Evolutionary conservation across 1,140 invertebrate genomes (phyloP).

Genomic region (Elymnias hypermnestra): DNA sequence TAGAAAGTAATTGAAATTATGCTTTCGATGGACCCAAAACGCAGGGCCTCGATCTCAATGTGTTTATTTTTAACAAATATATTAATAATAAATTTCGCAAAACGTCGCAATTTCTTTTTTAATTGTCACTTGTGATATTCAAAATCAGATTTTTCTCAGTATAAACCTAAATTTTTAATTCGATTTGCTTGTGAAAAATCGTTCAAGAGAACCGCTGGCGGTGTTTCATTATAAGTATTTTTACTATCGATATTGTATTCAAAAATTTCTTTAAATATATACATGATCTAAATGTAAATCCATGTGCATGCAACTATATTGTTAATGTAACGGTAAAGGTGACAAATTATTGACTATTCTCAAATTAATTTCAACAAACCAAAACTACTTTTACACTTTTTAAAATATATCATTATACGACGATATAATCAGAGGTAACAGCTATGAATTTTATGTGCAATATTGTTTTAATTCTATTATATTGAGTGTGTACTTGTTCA

Average conservation of each 20-base stretch:
- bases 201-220: conserved; percentile 45
- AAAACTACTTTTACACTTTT: neutral
- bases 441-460: too few species aligned
- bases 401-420: too few species aligned
- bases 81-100: conserved; percentile 31
- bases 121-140: conserved; percentile 31
- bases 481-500: too few species aligned
- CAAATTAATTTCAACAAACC: neutral
- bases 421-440: too few species aligned
- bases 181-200: too few species aligned
- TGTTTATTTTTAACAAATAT: conserved; percentile 37
- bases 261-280: conserved; percentile 7
- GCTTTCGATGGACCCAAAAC: conserved; percentile 48
- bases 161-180: too few species aligned
- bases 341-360: neutral
- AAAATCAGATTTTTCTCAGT: conserved; percentile 11
- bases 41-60: conserved; percentile 65
- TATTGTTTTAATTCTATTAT: too few species aligned
- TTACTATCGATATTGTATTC: conserved; percentile 14
- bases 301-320: conserved; percentile 11
- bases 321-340: neutral
- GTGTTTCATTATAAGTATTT: conserved; percentile 31
- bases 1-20: conserved; percentile 48
- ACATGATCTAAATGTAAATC: conserved; percentile 12
- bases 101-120: conserved; percentile 45